Base-by-base conservation (phyloP, 2,113 vertebrate genomes). In the Synchiropus splendidus region DNA sequence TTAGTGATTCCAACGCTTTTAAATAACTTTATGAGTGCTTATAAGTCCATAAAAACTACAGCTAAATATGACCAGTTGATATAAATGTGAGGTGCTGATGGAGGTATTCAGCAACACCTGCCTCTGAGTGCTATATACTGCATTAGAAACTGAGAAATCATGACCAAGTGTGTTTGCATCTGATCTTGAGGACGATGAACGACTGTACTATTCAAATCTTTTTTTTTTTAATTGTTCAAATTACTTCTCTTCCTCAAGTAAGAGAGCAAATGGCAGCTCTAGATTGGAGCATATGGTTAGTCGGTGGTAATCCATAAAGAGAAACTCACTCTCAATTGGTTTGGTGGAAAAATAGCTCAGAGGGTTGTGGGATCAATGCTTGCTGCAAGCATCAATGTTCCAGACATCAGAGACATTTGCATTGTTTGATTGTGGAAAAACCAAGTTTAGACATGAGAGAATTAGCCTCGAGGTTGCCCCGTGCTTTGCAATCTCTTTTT, bases 391-490 rank as follows among this genome's bases (percentile, higher is more conserved):
- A 65, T 58, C 65, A 67, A 56, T 46, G 38, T 69, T 58, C 72
- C 55, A 68, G 53, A 70, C 71, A 67, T 69, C 62, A 71, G 13
- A 79, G 59, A 61, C 65, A 77, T 81, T 79, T 77, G 67, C 67
- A 79, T 81, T 74, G 71, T 79, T 77, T 72, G 66, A 74, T 64
- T 72, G 62, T 70, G 64, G 59, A 52, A 62, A 54, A 67, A 77
- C 48, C 54, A 45, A 63, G 48, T 65, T 65, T 65, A 45, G 61
- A 71, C 57, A 58, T 66, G 54, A 74, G 59, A 69, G 63, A 18
- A 64, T 73, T 72, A 57, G 60, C 67, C 74, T 65, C 55, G 33
- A 77, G 72, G 62, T 58, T 2, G 10, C 39, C 42, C 36, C 21
- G 18, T 41, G 35, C 49, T 63, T 61, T 70, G 54, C 4, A 8